Percentiles rank a stretch among this genome's conserved stretches.
These are phyloP conservation scores for Sminthopsis crassicaudata DNA, from an alignment of 2,113 vertebrate species.

Conservation along the genomic window DNA sequence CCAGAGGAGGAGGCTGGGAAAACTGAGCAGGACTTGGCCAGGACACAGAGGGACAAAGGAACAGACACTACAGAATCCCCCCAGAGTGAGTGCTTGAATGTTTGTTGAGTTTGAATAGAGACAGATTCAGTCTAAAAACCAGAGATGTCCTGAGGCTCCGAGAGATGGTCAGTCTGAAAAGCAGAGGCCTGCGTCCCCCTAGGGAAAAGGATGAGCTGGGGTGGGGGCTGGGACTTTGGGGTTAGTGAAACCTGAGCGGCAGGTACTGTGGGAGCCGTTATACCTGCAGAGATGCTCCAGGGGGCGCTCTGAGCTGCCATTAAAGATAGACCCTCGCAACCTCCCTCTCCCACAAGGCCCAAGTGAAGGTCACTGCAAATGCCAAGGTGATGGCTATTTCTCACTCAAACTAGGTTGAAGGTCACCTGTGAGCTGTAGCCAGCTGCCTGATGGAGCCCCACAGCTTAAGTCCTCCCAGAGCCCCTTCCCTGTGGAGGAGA, in stretches of 20 bases:
- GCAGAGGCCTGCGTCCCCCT: background rate
- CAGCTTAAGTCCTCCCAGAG: background rate
- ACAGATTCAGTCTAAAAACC: background rate
- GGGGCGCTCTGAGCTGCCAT: background rate
- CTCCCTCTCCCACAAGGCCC: background rate
- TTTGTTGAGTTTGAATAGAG: background rate
- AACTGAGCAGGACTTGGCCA: no score
- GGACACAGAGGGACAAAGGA: background rate
- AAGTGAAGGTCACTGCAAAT: background rate
- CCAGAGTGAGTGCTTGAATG: background rate
- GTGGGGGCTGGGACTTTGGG: background rate
- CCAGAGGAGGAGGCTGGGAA: background rate
- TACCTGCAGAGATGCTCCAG: background rate
- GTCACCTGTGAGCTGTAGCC: background rate
- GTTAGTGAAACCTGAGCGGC: background rate
- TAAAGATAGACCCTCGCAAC: background rate
- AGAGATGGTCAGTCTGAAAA: background rate
- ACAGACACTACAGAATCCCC: background rate
- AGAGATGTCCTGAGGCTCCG: background rate
- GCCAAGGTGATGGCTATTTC: background rate
- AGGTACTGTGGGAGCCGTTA: background rate
- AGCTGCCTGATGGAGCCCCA: background rate
- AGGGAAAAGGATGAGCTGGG: background rate
- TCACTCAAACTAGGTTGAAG: background rate
- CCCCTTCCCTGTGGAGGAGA: background rate